Evolutionary conservation across 2,113 vertebrate genomes (phyloP), one percentile per base, ranked within the genome.

Genomic region (Cinclus mexicanus): DNA sequence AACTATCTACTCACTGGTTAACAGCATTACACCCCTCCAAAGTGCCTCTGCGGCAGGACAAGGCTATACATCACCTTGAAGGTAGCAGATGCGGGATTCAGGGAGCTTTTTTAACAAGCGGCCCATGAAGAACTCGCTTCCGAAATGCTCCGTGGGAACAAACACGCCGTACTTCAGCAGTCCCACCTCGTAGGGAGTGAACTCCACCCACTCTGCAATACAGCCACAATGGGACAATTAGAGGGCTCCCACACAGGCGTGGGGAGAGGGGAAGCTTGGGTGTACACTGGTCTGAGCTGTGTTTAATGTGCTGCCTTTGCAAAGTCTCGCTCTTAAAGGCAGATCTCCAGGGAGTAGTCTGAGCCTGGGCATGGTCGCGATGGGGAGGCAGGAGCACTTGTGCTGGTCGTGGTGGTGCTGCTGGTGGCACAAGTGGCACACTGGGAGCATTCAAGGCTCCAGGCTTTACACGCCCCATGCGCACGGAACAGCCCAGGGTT

Each of bases 101-200:
- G 98, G 98, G 53, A 94, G 50, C 46, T 53, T 91, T 53, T 89
- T 95, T 68, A 98, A 74, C 93, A 98, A 35, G 11, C 85, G 97
- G 12, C 98, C 98, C 98, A 98, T 98, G 96, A 98, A 98, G 96
- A 98, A 98, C 91, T 98, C 96, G 0, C 98, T 98, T 80, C 98
- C 98, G 0, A 98, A 98, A 57, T 98, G 60, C 67, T 98, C 90
- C 0, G 97, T 97, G 82, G 90, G 97, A 31, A 98, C 7, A 6
- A 98, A 98, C 0, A 81, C 96, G 1, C 98, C 98, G 0, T 98
- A 98, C 77, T 98, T 98, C 79, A 97, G 92, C 41, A 98, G 94
- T 15, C 98, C 98, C 4, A 98, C 94, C 65, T 98, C 98, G 1
- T 98, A 87, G 56, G 98, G 98, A 14, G 98, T 98, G 93, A 98